These are phyloP conservation scores for Augiades crinisus DNA, from an alignment of 2,888 invertebrate genomes.

Conservation along the genomic window DNA sequence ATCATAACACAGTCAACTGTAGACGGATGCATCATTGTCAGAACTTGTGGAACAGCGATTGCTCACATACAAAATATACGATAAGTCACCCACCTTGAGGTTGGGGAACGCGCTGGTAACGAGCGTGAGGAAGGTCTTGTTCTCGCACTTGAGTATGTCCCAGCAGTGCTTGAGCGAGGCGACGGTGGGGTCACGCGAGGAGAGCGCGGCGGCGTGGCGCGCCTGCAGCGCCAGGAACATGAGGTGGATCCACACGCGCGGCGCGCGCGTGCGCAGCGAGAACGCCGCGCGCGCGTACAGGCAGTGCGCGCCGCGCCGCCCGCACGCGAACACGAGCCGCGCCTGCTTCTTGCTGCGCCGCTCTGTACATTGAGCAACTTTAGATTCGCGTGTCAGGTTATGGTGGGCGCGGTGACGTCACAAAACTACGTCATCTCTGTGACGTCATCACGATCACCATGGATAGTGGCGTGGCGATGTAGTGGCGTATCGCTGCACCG, in stretches of 20 bases:
- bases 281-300: slow-evolving; percentile 91
- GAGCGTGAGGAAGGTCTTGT: slow-evolving; percentile 92
- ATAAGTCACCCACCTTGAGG: slow-evolving; percentile 90
- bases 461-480: too few relatives aligned
- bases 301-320: slow-evolving; percentile 91
- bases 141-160: slow-evolving; percentile 96
- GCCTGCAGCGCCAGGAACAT: slow-evolving; percentile 97
- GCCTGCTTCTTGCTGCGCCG: slow-evolving; percentile 92
- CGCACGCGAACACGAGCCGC: slow-evolving; percentile 94
- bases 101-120: slow-evolving; percentile 97
- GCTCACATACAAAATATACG: too few relatives aligned
- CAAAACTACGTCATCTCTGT: too few relatives aligned
- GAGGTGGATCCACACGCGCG: slow-evolving; percentile 96
- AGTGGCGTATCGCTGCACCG: too few relatives aligned
- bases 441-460: too few relatives aligned
- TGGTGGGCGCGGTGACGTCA: too few relatives aligned
- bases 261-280: slow-evolving; percentile 89
- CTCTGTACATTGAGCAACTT: too few relatives aligned
- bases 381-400: too few relatives aligned
- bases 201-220: slow-evolving; percentile 87
- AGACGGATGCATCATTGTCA: too few relatives aligned
- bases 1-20: too few relatives aligned
- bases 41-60: too few relatives aligned
- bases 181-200: slow-evolving; percentile 90
- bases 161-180: slow-evolving; percentile 94